Percentiles rank a stretch among this genome's conserved stretches.
Conservation (phyloP, 2,797 vertebrate species). For the Bradypodion ventrale region DNA sequence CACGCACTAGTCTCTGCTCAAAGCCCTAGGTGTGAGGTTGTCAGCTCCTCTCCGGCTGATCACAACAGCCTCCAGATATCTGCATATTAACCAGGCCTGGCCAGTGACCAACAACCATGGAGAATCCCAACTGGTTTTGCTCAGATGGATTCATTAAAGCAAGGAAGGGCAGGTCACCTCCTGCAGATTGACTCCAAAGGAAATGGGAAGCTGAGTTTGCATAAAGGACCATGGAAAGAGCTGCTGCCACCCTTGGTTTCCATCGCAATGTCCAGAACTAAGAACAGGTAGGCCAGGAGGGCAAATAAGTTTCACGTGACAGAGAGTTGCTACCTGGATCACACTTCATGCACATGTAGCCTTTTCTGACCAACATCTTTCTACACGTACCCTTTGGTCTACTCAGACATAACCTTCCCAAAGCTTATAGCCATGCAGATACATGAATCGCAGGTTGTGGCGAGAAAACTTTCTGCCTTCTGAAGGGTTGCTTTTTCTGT, state of each 20-base stretch:
- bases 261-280: background rate
- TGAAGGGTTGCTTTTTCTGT: too few species aligned
- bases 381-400: too few species aligned
- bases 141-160: background rate
- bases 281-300: background rate
- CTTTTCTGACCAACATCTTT: too few species aligned
- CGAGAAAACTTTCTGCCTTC: too few species aligned
- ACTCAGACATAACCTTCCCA: too few species aligned
- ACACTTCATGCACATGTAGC: too few species aligned
- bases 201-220: background rate
- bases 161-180: background rate
- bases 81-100: slow-evolving; percentile 8
- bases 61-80: background rate
- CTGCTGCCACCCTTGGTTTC: too few species aligned
- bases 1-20: background rate
- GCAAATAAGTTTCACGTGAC: too few species aligned
- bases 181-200: background rate
- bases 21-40: background rate
- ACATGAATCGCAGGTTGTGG: too few species aligned
- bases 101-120: background rate
- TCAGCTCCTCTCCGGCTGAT: background rate
- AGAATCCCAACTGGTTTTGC: background rate
- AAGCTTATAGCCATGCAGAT: too few species aligned
- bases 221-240: background rate
- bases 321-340: too few species aligned